A percentile compares a stretch with the other conserved stretches of the same genome.
These are phyloP conservation scores for Lasioglossum vierecki DNA, from an alignment of 2,888 invertebrate species.

Conservation along the genomic window DNA sequence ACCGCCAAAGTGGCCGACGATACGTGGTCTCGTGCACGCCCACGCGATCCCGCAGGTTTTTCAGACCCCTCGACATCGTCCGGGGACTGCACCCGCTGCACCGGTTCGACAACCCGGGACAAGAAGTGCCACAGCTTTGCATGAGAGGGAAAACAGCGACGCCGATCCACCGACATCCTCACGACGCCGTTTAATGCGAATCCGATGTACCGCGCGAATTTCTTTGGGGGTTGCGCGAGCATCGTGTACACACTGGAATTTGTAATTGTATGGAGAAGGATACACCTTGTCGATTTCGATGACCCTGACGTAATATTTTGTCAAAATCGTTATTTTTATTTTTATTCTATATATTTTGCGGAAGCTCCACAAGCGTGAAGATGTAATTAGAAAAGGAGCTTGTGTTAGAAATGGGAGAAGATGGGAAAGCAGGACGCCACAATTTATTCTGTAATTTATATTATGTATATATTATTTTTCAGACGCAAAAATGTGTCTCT, in stretches of 20 bases:
- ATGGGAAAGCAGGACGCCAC: no score
- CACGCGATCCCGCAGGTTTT: slow-evolving; percentile 68
- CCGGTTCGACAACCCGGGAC: slow-evolving; percentile 49
- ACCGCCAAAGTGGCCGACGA: slow-evolving; percentile 70
- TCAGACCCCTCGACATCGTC: slow-evolving; percentile 46
- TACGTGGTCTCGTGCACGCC: slow-evolving; percentile 63
- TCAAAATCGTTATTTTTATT: not conserved
- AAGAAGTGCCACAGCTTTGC: slow-evolving; percentile 64
- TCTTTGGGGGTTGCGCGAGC: slow-evolving; percentile 9
- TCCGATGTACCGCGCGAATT: slow-evolving; percentile 58
- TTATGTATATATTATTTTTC: no score
- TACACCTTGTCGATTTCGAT: not conserved
- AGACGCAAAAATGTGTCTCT: no score
- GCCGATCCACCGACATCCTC: slow-evolving; percentile 23
- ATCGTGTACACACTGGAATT: not conserved
- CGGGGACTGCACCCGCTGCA: not conserved
- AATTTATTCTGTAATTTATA: no score
- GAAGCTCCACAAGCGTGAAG: no score
- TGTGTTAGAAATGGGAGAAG: no score
- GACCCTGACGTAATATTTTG: not conserved
- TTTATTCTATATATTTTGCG: no score
- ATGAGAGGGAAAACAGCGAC: slow-evolving; percentile 63
- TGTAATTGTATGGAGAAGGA: not conserved
- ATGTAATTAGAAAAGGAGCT: no score
- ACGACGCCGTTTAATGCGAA: slow-evolving; percentile 65